Evolutionary conservation across 2,888 invertebrate species (phyloP), one percentile per base, ranked within the genome.

Genomic region (Myopa tessellatipennis): DNA sequence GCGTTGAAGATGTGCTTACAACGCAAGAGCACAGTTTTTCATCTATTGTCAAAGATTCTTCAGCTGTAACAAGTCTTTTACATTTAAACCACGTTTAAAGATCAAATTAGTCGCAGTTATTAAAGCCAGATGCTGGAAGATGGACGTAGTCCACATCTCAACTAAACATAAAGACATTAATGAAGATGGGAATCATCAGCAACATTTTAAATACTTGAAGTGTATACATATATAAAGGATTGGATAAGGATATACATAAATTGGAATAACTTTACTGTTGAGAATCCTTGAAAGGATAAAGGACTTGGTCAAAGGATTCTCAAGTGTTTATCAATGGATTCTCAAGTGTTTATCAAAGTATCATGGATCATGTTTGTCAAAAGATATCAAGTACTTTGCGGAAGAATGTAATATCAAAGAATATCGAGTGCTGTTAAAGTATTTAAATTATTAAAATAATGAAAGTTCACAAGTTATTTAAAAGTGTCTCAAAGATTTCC

Each of bases 21-120:
- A 63, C 18, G 55, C 55, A 55, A 55, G 16, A 55, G 55, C 14
- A 55, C 55, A 55, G 55, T 6, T 10, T 67, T 2, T 26, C 6
- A 18, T 68, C 82, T 79, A 79, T 83, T 83, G 82, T 83, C 81
- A 80, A 80, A 81, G 79, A 79, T 81, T 81, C 80, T 82, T 83
- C 82, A 82, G 80, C 82, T 83, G 82, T 83, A 83, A 83, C 82
- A 81, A 80, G 81, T 80, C 81, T 83, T 80, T 80, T 79, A 82
- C 82, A 83, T 83, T 83, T 82, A 83, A 83, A 81, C 81, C 82
- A 79, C 77, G 79, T 79, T 80, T 82, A 76, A 63, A 63, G 71
- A 50, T 80, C 78, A 79, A 80, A 79, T 80, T 80, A 75, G 60
- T 58, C 38, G 75, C 75, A 75, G 75, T 75, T 26, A 75, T 75